Evolutionary conservation across 64 coral and sea anemone species (phyloP).

Genomic region (Pocillopora damicornis): DNA sequence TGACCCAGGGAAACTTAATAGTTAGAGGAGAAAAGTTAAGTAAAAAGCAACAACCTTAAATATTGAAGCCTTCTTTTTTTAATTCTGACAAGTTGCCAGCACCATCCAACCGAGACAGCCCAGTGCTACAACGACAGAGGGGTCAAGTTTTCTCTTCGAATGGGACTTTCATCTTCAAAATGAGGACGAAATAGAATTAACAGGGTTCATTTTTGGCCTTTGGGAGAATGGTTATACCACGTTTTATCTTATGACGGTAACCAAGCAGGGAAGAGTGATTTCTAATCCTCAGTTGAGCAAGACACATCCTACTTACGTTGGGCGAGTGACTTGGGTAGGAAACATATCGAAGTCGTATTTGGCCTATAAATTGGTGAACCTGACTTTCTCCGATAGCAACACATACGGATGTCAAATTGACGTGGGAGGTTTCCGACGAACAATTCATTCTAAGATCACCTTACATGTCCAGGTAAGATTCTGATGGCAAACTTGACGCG

Average conservation of each 20-base stretch:
- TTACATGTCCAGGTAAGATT: conserved; percentile 10
- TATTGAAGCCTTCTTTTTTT: too few relatives aligned
- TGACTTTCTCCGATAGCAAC: not conserved
- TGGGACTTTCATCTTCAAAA: conserved; percentile 15
- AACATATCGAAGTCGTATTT: not conserved
- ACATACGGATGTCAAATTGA: conserved; percentile 21
- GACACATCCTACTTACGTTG: not conserved
- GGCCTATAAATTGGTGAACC: not conserved
- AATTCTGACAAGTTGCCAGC: not conserved
- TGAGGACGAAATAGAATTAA: not conserved
- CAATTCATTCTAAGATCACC: conserved; percentile 17
- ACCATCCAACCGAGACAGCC: not conserved
- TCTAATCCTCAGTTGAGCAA: not conserved
- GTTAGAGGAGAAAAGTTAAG: too few relatives aligned
- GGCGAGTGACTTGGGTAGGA: conserved; percentile 5
- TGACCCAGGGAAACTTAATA: too few relatives aligned
- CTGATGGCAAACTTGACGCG: too few relatives aligned
- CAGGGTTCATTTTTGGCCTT: conserved; percentile 20
- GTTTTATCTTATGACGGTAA: conserved; percentile 4
- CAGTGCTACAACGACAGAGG: not conserved
- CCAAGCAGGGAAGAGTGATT: not conserved
- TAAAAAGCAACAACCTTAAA: too few relatives aligned
- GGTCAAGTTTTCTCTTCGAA: not conserved
- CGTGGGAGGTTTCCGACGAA: conserved; percentile 10
- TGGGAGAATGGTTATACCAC: conserved; percentile 12